phyloP scores from a whole-genome alignment of 35 echinoderm and acorn worm genomes.

The Apostichopus parvimensis region DNA sequence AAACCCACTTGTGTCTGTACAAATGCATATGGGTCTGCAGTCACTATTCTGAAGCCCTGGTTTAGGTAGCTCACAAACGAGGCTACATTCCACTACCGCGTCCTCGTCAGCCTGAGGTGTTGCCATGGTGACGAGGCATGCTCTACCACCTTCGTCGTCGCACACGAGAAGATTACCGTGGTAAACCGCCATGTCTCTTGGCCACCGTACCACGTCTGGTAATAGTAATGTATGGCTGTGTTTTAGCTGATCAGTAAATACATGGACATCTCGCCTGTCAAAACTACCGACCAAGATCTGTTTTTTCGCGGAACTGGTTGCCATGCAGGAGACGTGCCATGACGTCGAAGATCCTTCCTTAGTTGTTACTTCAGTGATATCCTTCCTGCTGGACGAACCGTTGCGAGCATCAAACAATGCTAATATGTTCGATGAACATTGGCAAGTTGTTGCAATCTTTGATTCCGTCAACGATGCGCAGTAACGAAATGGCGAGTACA shows the following conservation, averaged over 20 bases:
- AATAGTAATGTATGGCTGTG: neutral
- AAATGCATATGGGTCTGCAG: neutral
- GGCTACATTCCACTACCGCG: neutral
- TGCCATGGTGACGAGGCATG: neutral
- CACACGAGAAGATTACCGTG: neutral
- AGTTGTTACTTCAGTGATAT: neutral
- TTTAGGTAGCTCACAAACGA: neutral
- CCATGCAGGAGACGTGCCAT: neutral
- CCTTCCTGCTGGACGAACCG: neutral
- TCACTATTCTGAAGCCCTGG: neutral
- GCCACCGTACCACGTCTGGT: neutral
- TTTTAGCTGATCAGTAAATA: slow-evolving; percentile 15
- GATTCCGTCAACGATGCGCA: neutral
- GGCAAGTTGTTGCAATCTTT: slow-evolving; percentile 1
- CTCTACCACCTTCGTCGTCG: neutral
- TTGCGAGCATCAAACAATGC: neutral
- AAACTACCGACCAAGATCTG: slow-evolving; percentile 9
- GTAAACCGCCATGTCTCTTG: neutral
- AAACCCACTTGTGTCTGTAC: neutral
- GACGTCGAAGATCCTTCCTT: neutral
- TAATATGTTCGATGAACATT: neutral
- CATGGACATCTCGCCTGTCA: slow-evolving; percentile 18
- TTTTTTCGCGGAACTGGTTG: neutral
- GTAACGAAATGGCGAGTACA: neutral
- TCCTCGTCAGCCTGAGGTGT: neutral